Evolutionary conservation across 2,888 invertebrate species (phyloP).

Genomic region (Ennomos quercinarius): DNA sequence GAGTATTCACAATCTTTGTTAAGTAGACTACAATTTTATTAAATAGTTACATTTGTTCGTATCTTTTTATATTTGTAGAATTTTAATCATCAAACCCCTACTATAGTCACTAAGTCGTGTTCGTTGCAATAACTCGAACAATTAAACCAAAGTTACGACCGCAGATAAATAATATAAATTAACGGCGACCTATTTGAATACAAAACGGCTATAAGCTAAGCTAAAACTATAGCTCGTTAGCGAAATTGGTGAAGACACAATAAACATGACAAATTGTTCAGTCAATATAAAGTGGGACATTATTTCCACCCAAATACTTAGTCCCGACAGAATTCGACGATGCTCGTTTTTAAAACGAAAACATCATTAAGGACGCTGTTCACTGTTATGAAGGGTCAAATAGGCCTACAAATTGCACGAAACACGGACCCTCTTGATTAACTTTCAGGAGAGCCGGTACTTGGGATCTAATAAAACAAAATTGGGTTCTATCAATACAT

Average conservation of each 20-base stretch:
- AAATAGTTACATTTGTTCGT: no score
- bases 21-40: no score
- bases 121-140: slow-evolving; percentile 1
- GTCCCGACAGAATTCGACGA: slow-evolving; percentile 34
- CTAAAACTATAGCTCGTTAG: slow-evolving; percentile 37
- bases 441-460: slow-evolving; percentile 60
- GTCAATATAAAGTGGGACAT: slow-evolving; percentile 31
- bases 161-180: slow-evolving; percentile 23
- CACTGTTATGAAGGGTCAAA: slow-evolving; percentile 74
- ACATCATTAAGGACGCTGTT: slow-evolving; percentile 61
- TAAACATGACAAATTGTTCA: slow-evolving; percentile 33
- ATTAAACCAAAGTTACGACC: slow-evolving; percentile 13
- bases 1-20: no score
- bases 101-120: no score
- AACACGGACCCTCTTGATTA: slow-evolving; percentile 75
- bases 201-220: slow-evolving; percentile 33
- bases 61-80: no score
- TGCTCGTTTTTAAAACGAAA: slow-evolving; percentile 62
- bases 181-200: slow-evolving; percentile 31
- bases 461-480: slow-evolving; percentile 69
- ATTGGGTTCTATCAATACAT: slow-evolving; percentile 60
- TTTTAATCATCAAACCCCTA: no score
- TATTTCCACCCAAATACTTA: slow-evolving; percentile 32
- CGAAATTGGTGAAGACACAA: slow-evolving; percentile 32
- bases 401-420: slow-evolving; percentile 71